These are phyloP conservation scores for Acanthurus tractus DNA, from an alignment of 2,797 vertebrate species.

Conservation along the genomic window DNA sequence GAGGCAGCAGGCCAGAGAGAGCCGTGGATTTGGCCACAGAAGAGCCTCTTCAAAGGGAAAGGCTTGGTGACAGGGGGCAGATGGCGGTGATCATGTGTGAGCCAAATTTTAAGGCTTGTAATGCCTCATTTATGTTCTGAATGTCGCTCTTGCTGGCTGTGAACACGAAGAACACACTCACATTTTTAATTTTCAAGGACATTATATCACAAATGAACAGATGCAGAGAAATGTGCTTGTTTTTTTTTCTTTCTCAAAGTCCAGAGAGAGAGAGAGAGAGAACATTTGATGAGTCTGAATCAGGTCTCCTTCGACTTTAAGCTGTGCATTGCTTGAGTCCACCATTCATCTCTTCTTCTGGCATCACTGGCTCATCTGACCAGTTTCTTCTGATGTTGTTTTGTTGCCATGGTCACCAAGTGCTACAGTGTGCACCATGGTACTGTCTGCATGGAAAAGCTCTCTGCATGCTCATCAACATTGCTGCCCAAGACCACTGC, in stretches of 20 bases:
- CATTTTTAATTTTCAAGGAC: constrained; percentile 39
- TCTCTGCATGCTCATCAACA: constrained; percentile 62
- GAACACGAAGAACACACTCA: constrained; percentile 41
- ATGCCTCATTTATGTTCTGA: constrained; percentile 59
- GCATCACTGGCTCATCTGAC: constrained; percentile 82
- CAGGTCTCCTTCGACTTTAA: constrained; percentile 44
- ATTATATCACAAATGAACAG: constrained; percentile 18
- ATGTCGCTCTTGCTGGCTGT: constrained; percentile 29
- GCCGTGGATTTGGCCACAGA: constrained; percentile 63
- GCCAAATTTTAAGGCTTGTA: constrained; percentile 70
- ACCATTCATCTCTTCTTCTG: constrained; percentile 76
- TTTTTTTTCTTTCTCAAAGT: not conserved
- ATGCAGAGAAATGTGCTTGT: not conserved
- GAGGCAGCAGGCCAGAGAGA: constrained; percentile 69
- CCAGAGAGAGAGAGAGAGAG: not conserved
- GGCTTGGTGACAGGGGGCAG: constrained; percentile 79
- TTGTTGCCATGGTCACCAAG: constrained; percentile 88
- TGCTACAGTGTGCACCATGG: constrained; percentile 80
- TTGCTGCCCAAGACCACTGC: constrained; percentile 47
- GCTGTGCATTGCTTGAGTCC: constrained; percentile 53
- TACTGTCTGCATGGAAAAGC: constrained; percentile 71
- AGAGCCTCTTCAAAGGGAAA: constrained; percentile 77
- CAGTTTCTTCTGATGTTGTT: constrained; percentile 87
- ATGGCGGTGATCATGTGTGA: constrained; percentile 69
- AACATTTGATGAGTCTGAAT: constrained; percentile 42